These are phyloP conservation scores for Astreopora myriophthalma DNA, from an alignment of 64 coral and sea anemone genomes.

Conservation along the genomic window DNA sequence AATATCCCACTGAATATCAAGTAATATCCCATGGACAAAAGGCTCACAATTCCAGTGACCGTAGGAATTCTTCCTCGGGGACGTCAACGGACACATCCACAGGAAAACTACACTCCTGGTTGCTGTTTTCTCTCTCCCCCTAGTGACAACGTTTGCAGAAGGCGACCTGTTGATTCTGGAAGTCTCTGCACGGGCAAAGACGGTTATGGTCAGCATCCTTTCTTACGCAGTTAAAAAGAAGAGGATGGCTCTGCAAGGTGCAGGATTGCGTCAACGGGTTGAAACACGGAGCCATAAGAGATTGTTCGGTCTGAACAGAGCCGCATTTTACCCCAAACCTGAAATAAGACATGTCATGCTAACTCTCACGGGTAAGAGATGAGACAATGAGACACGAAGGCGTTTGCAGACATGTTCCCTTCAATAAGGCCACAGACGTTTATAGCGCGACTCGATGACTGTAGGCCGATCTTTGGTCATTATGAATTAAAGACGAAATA, in stretches of 20 bases:
- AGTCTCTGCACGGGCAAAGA: constrained; percentile 87
- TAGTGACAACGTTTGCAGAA: constrained; percentile 78
- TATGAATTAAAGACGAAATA: too few species aligned
- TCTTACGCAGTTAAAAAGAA: constrained; percentile 81
- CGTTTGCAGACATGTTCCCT: too few species aligned
- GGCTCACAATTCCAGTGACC: neutral
- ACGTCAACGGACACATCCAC: neutral
- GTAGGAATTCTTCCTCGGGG: neutral
- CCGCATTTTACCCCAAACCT: constrained; percentile 67
- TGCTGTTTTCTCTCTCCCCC: neutral
- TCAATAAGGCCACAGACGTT: too few species aligned
- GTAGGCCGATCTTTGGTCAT: too few species aligned
- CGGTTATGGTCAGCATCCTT: constrained; percentile 43
- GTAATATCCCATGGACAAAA: neutral
- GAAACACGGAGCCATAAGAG: constrained; percentile 66
- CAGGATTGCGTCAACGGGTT: constrained; percentile 18
- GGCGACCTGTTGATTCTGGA: constrained; percentile 80
- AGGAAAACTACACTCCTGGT: too few species aligned
- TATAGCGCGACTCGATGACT: too few species aligned
- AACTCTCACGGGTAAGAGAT: neutral
- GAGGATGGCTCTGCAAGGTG: constrained; percentile 68
- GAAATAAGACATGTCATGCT: neutral
- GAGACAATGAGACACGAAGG: too few species aligned
- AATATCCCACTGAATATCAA: neutral
- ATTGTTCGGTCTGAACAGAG: neutral